Evolutionary conservation across 2,888 invertebrate genomes (phyloP), one percentile per base, ranked within the genome.

Genomic region (Hoplodrina blanda): DNA sequence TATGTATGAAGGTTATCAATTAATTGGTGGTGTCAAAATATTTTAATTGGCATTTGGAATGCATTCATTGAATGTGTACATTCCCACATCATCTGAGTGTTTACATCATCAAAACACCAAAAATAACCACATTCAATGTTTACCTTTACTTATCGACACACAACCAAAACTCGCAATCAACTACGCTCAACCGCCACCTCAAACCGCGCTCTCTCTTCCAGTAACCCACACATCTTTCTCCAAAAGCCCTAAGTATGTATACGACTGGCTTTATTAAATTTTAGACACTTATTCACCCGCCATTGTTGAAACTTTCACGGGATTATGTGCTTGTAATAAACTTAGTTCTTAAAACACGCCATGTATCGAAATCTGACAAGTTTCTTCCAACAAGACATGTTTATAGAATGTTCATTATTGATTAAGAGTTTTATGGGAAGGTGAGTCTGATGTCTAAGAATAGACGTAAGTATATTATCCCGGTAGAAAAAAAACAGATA

Each of bases 201-300:
- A 46, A 46, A 65, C 56, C 8, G 44, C 65, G 33, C 57, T 19
- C n/a, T 1, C 63, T 1, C 57, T 61, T 82, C 81, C 46, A 82
- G 73, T 25, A 7, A 1, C 0, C 4, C 2, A 0, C 13, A 62
- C 46, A 65, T 72, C 78, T 63, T 10, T 19, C 3, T 2, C 15
- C 2, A 19, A 67, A 57, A 76, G 69, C 70, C 75, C 76, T 65
- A 69, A 75, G 78, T 80, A 78, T 74, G 75, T 84, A 85, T 81
- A 71, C 76, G 78, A 54, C 76, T 80, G 74, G 82, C 83, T 87
- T 88, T 88, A 88, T 88, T 88, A 87, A 87, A 88, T 88, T 87
- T 85, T 67, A 82, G 81, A 80, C 85, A 85, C 85, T 86, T 82
- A 78, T 74, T 77, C 62, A 66, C 19, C 70, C 79, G 65, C 25